Percentiles rank a stretch among this genome's conserved stretches.
These are phyloP conservation scores for Echinometra lucunter DNA, from an alignment of 53 echinoderm and acorn worm genomes.

Conservation along the genomic window DNA sequence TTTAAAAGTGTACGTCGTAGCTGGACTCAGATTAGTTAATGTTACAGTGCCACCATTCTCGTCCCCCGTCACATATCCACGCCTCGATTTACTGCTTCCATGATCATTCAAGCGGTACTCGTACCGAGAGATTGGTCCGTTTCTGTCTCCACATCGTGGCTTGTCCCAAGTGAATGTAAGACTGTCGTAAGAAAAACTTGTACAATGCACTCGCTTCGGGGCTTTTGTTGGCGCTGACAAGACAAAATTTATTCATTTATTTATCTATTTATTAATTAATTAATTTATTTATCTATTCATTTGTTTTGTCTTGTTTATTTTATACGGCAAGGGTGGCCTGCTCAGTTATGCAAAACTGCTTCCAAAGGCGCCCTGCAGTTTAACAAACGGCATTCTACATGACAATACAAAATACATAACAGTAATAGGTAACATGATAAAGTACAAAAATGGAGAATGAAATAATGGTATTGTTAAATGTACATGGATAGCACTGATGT, in stretches of 20 bases:
- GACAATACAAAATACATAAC: too few relatives aligned
- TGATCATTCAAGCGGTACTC: not conserved
- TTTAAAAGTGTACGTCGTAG: not conserved
- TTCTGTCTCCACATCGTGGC: not conserved
- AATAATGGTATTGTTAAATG: too few relatives aligned
- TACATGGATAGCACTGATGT: too few relatives aligned
- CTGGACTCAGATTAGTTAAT: not conserved
- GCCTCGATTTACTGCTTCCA: not conserved
- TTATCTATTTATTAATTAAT: too few relatives aligned
- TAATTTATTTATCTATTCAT: too few relatives aligned
- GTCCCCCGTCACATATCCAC: not conserved
- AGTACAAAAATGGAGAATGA: too few relatives aligned
- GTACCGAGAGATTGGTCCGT: not conserved
- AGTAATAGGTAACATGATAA: too few relatives aligned
- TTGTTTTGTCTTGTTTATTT: too few relatives aligned
- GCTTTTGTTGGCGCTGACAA: not conserved
- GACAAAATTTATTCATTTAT: not conserved
- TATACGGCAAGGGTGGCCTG: too few relatives aligned
- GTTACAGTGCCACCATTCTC: not conserved
- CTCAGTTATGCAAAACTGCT: too few relatives aligned
- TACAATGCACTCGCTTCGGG: not conserved
- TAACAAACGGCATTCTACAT: too few relatives aligned
- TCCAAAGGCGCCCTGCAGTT: too few relatives aligned
- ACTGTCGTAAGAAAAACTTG: not conserved
- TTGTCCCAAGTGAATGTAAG: slow-evolving; percentile 8